Conservation (phyloP, 2,113 vertebrate genomes). For the Caracal caracal region DNA sequence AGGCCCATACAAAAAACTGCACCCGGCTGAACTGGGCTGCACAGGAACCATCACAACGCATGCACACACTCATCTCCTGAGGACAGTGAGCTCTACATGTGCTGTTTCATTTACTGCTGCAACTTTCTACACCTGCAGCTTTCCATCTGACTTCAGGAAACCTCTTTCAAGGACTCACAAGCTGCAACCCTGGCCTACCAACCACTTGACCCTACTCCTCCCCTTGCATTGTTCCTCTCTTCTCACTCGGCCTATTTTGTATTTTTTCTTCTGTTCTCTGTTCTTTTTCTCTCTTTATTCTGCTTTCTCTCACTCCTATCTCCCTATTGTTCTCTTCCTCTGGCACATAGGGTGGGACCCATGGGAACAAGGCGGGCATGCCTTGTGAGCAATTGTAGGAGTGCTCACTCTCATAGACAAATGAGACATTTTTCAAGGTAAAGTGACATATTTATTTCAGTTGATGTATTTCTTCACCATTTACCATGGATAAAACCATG, state of each 20-base stretch:
- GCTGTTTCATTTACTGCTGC: not conserved
- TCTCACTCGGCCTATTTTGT: not conserved
- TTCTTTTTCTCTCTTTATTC: not conserved
- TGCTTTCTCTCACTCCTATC: not conserved
- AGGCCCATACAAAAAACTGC: not conserved
- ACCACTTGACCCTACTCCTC: not conserved
- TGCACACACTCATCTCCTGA: not conserved
- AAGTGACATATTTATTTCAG: not conserved
- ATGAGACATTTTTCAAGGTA: not conserved
- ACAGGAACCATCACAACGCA: not conserved
- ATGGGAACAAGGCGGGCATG: not conserved
- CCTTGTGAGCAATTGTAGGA: not conserved
- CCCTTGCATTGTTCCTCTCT: not conserved
- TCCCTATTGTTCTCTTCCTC: not conserved
- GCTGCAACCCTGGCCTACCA: not conserved
- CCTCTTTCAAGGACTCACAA: not conserved
- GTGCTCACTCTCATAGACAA: too few relatives aligned
- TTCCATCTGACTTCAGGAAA: not conserved
- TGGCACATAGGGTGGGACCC: fast-evolving
- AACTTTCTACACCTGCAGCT: not conserved
- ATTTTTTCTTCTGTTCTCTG: not conserved
- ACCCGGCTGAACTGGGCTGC: not conserved
- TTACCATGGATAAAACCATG: not conserved
- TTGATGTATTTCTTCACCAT: not conserved
- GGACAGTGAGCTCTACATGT: not conserved